These are phyloP conservation scores for Dreissena rostriformis DNA, from an alignment of 1,140 invertebrate species.

Conservation along the genomic window DNA sequence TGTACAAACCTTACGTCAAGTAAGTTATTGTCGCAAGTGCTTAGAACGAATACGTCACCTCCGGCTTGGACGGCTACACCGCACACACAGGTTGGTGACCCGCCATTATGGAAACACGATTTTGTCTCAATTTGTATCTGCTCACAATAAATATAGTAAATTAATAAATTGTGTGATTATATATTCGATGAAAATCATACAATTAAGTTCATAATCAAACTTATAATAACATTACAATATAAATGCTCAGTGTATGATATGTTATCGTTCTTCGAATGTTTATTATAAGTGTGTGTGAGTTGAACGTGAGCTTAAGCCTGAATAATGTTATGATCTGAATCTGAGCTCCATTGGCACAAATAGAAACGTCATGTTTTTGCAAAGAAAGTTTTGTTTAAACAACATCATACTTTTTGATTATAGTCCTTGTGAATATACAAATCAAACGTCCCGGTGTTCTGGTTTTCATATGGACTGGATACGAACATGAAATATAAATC, in stretches of 20 bases:
- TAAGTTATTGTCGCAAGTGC: background rate
- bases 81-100: background rate
- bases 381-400: no score
- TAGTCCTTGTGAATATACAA: background rate
- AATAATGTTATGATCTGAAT: no score
- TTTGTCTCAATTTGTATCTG: slow-evolving; percentile 14
- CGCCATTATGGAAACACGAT: background rate
- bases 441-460: background rate
- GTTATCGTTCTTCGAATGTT: no score
- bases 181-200: no score
- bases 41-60: slow-evolving; percentile 7
- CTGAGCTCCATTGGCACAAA: no score
- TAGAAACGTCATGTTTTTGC: no score
- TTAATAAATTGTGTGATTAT: no score
- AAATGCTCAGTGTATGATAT: no score
- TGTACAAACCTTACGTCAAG: background rate
- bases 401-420: background rate
- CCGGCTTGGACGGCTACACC: slow-evolving; percentile 4
- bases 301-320: no score
- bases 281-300: no score
- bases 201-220: no score
- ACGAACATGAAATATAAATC: background rate
- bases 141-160: background rate
- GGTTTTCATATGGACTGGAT: slow-evolving; percentile 17
- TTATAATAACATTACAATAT: no score